Evolutionary conservation across 2,113 vertebrate genomes (phyloP), one percentile per base, ranked within the genome.

Genomic region (Orientallactaga bullata): DNA sequence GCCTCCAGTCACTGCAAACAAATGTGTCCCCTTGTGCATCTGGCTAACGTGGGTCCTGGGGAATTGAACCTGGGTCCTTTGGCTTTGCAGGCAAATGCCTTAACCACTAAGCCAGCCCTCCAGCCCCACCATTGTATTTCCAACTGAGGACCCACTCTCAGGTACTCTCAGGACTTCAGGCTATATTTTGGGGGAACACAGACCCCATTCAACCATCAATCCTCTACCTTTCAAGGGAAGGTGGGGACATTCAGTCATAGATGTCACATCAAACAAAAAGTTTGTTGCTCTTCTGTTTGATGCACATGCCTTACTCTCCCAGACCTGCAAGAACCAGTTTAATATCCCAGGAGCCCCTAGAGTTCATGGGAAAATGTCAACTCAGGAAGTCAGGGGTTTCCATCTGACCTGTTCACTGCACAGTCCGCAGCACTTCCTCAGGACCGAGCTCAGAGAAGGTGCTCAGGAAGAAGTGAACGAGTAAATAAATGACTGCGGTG

Each of bases 231-330:
- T 65, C 26, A n/a, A 47, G 30, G 37, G 66, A 78, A 78, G 55
- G 9, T 63, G 63, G 89, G 39, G 73, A 51, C 24, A 28, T 7
- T 9, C 21, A 9, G 37, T 81, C 63, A 1, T 20, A 20, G 20
- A 13, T 30, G 26, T 65, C 30, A 60, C 58, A 2, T 4, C 6
- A 30, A 15, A 35, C 77, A 80, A 66, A 95, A 68, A 18, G 10
- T 84, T 72, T 32, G 21, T 55, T 87, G 92, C 88, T 82, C 83
- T 47, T 83, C 94, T 90, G 39, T 58, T 93, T 58, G 18, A 1
- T 21, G 8, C 6, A 11, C 9, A 21, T 37, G 68, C 17, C 18
- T 39, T 92, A 60, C 42, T 39, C 93, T 79, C 20, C 55, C 9
- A 51, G 77, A 42, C 32, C 9, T 28, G 8, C 39, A 30, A 60